A percentile compares a stretch with the other conserved stretches of the same genome.
phyloP scores from a whole-genome alignment of 2,888 invertebrate species.

The Plusia festucae region DNA sequence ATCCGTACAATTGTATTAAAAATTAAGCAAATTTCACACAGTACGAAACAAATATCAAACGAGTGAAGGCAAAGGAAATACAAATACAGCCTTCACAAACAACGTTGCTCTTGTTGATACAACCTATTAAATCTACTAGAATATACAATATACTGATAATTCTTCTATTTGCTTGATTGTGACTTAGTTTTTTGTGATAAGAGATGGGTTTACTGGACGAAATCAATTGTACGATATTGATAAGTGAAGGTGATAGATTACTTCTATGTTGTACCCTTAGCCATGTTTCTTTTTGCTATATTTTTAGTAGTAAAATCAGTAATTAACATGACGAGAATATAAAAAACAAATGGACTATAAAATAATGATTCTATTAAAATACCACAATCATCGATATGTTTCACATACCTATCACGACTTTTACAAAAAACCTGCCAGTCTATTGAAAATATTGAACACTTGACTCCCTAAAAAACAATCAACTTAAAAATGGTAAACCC shows the following conservation, averaged over 20 bases:
- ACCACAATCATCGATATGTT: too few species aligned
- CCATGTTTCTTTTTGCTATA: too few species aligned
- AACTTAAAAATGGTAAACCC: constrained; percentile 35
- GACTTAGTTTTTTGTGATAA: constrained; percentile 38
- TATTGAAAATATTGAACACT: too few species aligned
- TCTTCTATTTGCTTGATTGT: constrained; percentile 57
- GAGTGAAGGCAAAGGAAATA: background rate
- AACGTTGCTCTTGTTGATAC: constrained; percentile 16
- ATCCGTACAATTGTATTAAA: constrained; percentile 7
- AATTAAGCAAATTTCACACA: constrained; percentile 6
- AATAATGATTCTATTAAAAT: too few species aligned
- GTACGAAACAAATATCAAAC: constrained; percentile 9
- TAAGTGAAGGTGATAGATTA: too few species aligned
- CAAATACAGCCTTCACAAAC: constrained; percentile 24
- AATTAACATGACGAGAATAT: too few species aligned
- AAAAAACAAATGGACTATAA: too few species aligned
- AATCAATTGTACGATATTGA: background rate
- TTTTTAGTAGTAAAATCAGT: too few species aligned
- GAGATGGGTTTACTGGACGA: constrained; percentile 5
- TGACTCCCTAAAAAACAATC: constrained; percentile 30
- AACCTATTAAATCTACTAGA: constrained; percentile 19
- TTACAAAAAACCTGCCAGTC: too few species aligned
- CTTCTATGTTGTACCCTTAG: too few species aligned
- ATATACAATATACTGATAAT: constrained; percentile 27
- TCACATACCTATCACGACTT: too few species aligned